These are phyloP conservation scores for Sebastes steindachneri DNA, from an alignment of 2,797 vertebrate genomes.

Conservation along the genomic window DNA sequence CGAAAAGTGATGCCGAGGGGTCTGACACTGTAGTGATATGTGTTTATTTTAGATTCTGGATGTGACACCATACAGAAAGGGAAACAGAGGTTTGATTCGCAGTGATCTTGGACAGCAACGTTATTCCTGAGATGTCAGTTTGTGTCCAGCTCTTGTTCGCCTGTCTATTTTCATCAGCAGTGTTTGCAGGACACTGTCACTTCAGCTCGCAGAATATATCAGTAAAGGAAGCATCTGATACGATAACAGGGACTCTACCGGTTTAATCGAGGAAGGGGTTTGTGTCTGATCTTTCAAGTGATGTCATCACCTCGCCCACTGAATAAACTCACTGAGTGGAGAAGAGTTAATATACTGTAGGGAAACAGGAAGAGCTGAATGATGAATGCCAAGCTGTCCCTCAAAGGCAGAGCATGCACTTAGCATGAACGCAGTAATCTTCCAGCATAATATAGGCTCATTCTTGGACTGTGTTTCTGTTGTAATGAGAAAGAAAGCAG, in stretches of 20 bases:
- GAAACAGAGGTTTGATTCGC: background rate
- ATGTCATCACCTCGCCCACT: conserved; percentile 40
- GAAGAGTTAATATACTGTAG: conserved; percentile 20
- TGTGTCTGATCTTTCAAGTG: conserved; percentile 31
- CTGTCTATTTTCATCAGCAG: conserved; percentile 18
- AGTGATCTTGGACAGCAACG: background rate
- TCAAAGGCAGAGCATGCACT: conserved; percentile 38
- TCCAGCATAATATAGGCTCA: conserved; percentile 1
- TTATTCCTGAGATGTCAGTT: conserved; percentile 7
- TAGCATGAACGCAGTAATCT: conserved; percentile 23
- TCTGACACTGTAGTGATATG: background rate
- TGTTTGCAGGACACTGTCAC: conserved; percentile 21
- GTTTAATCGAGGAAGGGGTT: conserved; percentile 12
- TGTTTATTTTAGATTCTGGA: background rate
- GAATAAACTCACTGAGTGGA: background rate
- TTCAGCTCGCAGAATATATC: background rate
- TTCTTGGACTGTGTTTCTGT: conserved; percentile 25
- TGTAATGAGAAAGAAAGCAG: conserved; percentile 9
- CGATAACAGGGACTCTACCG: conserved; percentile 21
- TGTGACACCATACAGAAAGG: background rate
- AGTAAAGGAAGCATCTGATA: conserved; percentile 19
- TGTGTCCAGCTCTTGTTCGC: background rate
- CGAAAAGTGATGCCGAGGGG: too few species aligned
- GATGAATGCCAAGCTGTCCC: conserved; percentile 51
- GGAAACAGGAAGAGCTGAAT: conserved; percentile 56